These are phyloP conservation scores for Pteromalus puparum DNA, from an alignment of 1,140 invertebrate genomes.

Conservation along the genomic window DNA sequence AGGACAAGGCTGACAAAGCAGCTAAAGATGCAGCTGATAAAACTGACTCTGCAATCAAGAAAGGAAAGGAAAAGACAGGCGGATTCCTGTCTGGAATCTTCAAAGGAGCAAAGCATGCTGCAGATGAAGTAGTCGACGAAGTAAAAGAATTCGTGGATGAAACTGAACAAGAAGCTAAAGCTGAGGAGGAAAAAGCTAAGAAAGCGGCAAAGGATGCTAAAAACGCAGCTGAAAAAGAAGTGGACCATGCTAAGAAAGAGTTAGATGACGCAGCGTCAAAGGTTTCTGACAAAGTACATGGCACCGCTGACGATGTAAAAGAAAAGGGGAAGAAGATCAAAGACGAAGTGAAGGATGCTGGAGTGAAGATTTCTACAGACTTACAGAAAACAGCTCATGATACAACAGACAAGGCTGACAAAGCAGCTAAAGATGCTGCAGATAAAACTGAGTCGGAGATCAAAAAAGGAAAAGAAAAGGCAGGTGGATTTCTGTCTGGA, in stretches of 20 bases:
- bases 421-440: constrained; percentile 34
- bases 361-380: not conserved
- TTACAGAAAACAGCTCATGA: not conserved
- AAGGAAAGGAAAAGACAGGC: constrained; percentile 54
- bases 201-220: too few relatives aligned
- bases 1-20: constrained; percentile 62
- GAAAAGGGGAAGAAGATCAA: constrained; percentile 14
- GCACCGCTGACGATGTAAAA: not conserved
- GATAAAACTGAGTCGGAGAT: constrained; percentile 57
- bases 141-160: too few relatives aligned
- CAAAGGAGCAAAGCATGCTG: constrained; percentile 58
- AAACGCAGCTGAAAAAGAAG: too few relatives aligned
- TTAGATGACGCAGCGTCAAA: too few relatives aligned
- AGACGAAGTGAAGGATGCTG: not conserved
- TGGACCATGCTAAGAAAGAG: too few relatives aligned
- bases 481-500: constrained; percentile 36
- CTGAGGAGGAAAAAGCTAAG: too few relatives aligned
- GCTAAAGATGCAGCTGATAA: not conserved
- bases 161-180: too few relatives aligned
- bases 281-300: too few relatives aligned
- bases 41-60: constrained; percentile 36
- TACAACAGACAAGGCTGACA: not conserved
- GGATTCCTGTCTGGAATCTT: constrained; percentile 58
- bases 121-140: not conserved
- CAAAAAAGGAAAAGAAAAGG: constrained; percentile 61